Base-by-base conservation (phyloP, 2,797 vertebrate genomes). In the Oreonectes daqikongensis region DNA sequence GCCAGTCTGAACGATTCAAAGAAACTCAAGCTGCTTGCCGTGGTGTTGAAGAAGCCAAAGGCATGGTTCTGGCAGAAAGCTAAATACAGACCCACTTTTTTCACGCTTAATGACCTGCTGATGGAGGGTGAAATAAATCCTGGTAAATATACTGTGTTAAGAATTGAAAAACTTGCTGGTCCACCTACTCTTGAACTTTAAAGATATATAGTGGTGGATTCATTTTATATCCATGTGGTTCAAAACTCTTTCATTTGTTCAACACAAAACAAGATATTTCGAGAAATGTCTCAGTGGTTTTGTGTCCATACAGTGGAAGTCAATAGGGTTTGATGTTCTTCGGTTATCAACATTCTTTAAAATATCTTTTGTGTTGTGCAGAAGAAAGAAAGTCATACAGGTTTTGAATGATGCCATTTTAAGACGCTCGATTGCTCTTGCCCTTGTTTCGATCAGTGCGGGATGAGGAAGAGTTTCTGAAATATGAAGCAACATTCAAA, bases 11-110 rank as follows among this genome's bases (percentile, higher is more conserved):
- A 95, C 0, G 91, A 97, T 84, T 95, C 95, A 0, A 86, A 94
- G 80, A 97, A 95, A 57, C 87, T 97, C 73, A 88, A 93, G 20
- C 93, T 92, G 68, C 91, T 95, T 84, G 91, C 90, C 11, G 89
- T 98, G 18, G 92, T 98, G 4, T 88, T 93, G 0, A 98, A 97
- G 86, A 93, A 89, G 74, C 95, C 86, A 35, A 91, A 86, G 53
- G 67, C 83, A 48, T 97, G 95, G 95, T 82, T 84, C 65, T 93
- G 97, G 96, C 95, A 98, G 86, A 93, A 81, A 67, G 91, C 95
- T 26, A 98, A 95, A 79, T 99, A 97, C 85, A 92, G 92, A n/a
- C 91, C 95, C n/a, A 92, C 95, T 11, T 89, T 92, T 42, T 93
- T 95, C 85, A 93, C 85, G 28, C 89, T 99, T 50, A 90, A 86